Percentiles rank a stretch among this genome's conserved stretches.
Conservation (phyloP, 2,797 vertebrate genomes). For the Hybognathus amarus region DNA sequence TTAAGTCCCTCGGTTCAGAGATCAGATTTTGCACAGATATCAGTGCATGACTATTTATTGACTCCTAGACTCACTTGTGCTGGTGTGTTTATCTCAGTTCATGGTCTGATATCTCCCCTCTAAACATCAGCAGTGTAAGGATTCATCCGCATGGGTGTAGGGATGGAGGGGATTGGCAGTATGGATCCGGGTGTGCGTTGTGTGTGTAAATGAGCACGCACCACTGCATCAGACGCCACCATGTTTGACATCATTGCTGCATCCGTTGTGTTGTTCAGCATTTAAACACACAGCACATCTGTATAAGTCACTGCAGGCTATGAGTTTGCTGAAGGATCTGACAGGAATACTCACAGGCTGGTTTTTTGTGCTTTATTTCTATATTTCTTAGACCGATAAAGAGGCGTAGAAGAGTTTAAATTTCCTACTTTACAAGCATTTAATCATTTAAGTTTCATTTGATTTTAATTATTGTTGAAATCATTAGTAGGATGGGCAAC, state of each 20-base stretch:
- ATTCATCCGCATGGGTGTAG: neutral
- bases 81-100: neutral
- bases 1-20: neutral
- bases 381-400: neutral
- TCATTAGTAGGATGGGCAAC: too few relatives aligned
- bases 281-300: neutral
- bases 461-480: too few relatives aligned
- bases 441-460: neutral
- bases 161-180: slow-evolving; percentile 11
- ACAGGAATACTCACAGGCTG: neutral
- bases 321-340: neutral
- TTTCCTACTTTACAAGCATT: neutral
- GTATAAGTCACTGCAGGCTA: neutral
- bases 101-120: neutral
- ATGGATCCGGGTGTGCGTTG: neutral
- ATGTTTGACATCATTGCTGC: neutral
- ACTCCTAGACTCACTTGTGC: neutral
- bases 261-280: neutral
- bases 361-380: neutral
- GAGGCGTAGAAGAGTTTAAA: neutral
- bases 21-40: neutral
- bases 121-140: slow-evolving; percentile 1
- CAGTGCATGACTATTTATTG: neutral
- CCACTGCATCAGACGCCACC: neutral
- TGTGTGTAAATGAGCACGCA: slow-evolving; percentile 13